Conservation (phyloP, 2,888 invertebrate species). For the Dolomedes plantarius region DNA sequence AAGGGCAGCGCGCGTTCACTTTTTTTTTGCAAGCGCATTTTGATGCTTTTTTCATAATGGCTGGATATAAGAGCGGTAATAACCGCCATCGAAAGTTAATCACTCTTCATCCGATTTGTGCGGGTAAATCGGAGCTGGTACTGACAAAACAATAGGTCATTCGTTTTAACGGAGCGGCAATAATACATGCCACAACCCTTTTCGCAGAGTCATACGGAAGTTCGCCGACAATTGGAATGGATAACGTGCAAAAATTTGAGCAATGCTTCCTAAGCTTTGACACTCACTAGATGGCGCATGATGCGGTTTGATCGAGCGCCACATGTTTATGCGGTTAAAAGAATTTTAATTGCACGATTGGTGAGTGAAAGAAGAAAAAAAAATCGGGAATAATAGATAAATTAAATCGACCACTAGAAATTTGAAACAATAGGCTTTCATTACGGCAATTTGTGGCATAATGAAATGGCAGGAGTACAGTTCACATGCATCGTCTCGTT, state of each 20-base stretch:
- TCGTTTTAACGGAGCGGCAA: neutral
- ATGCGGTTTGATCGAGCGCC: no score
- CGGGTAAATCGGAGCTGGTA: neutral
- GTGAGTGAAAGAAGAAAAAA: no score
- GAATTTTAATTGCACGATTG: no score
- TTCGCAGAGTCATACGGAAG: neutral
- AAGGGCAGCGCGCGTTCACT: neutral
- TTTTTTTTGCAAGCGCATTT: neutral
- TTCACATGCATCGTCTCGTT: no score
- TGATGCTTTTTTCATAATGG: neutral
- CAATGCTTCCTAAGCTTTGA: no score
- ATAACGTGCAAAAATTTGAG: neutral
- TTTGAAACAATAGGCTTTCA: no score
- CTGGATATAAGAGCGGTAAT: neutral
- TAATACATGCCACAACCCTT: neutral
- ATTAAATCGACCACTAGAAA: no score
- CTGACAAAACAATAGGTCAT: neutral
- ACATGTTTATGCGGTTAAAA: no score
- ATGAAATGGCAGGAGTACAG: no score
- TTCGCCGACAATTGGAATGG: neutral
- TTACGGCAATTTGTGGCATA: no score
- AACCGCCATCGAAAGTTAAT: neutral
- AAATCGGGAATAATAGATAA: no score
- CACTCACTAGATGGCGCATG: no score
- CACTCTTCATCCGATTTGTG: neutral